These are phyloP conservation scores for Dolomedes plantarius DNA, from an alignment of 2,888 invertebrate species.

Conservation along the genomic window DNA sequence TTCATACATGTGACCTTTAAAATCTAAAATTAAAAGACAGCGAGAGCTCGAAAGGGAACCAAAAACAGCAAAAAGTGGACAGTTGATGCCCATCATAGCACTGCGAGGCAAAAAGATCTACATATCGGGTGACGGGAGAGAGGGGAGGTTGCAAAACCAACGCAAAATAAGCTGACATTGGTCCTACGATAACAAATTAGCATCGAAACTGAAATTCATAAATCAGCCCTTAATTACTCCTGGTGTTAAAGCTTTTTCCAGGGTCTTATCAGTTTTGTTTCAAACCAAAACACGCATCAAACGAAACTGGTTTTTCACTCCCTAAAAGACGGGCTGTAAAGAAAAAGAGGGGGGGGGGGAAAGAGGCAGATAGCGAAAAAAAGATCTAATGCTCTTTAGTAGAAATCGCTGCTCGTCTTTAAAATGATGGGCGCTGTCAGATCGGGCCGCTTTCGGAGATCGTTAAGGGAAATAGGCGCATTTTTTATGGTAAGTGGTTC, in stretches of 20 bases:
- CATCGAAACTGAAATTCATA: slow-evolving; percentile 54
- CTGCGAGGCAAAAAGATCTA: background rate
- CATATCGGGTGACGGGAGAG: background rate
- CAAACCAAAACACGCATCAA: slow-evolving; percentile 50
- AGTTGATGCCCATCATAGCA: too few species aligned
- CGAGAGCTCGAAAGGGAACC: background rate
- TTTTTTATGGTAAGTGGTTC: slow-evolving; percentile 5
- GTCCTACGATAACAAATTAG: slow-evolving; percentile 62
- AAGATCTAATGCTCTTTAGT: slow-evolving; percentile 40
- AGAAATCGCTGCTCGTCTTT: slow-evolving; percentile 19
- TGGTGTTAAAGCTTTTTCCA: slow-evolving; percentile 42
- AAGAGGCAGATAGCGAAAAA: slow-evolving; percentile 21
- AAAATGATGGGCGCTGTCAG: slow-evolving; percentile 60
- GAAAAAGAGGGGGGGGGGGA: background rate
- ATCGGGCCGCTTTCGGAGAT: slow-evolving; percentile 39
- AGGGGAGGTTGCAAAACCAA: background rate
- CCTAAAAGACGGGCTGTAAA: background rate
- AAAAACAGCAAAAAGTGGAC: background rate
- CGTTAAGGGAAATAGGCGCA: slow-evolving; percentile 45
- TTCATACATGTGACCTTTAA: background rate
- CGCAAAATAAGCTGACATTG: slow-evolving; percentile 36
- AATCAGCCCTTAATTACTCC: slow-evolving; percentile 66
- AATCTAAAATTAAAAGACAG: slow-evolving; percentile 10
- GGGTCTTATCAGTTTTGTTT: slow-evolving; percentile 50
- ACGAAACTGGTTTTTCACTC: slow-evolving; percentile 45